Evolutionary conservation across 2,888 invertebrate genomes (phyloP), one percentile per base, ranked within the genome.

Genomic region (Balanococcus diminutus): DNA sequence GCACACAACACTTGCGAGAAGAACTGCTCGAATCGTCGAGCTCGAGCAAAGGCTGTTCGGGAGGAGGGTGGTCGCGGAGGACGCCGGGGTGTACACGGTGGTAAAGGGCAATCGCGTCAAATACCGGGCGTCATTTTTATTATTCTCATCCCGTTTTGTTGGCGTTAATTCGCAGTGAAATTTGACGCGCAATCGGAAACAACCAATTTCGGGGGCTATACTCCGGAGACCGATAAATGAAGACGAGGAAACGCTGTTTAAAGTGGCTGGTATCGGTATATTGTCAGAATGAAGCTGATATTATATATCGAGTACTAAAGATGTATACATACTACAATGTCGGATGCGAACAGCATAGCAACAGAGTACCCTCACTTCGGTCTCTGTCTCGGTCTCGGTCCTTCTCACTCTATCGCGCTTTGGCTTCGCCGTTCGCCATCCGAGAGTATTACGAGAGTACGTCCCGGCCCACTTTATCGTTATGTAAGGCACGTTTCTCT

Each of bases 151-250:
- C 75, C 84, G 84, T 84, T 72, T 42, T 25, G 84, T 84, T 84
- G 72, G 84, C 84, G 84, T 84, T 84, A 84, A 84, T 84, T 84
- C 84, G 84, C 84, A 84, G 84, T 84, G 84, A 84, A 84, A 84
- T 84, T 84, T 75, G 84, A 84, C 84, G 84, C 84, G 67, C 84
- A 84, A 84, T 84, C 84, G 84, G 84, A 84, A 84, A 84, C 84
- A 84, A 84, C 72, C 84, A 84, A 84, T 84, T 84, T 84, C 46
- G 84, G 84, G 84, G 84, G 84, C 75, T 84, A 72, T 84, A 72
- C 84, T 84, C 84, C 72, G 75, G 84, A 84, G 84, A 84, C 84
- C 84, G 84, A 84, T 84, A 84, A 84, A 84, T 84, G 84, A 84
- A 84, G 84, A 84, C 75, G 84, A 84, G 72, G 84, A 84, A 84